A percentile compares a stretch with the other conserved stretches of the same genome.
Evolutionary conservation across 2,888 invertebrate genomes (phyloP).

Genomic region (Trilocha varians): DNA sequence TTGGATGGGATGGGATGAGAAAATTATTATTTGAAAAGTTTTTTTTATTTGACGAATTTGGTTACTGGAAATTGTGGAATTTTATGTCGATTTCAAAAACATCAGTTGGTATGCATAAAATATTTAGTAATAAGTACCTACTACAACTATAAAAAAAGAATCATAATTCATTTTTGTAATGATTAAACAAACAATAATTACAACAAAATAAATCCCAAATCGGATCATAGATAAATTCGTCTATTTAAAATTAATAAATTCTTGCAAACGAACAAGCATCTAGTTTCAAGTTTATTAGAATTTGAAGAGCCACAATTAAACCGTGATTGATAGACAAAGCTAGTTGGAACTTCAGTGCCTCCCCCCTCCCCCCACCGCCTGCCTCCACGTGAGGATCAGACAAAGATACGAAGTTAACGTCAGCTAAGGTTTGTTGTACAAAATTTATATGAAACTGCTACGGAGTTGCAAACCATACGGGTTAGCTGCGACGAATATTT

Average conservation of each 20-base stretch:
- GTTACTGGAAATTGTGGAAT: too few species aligned
- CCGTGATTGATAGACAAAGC: slow-evolving; percentile 66
- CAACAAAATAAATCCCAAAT: neutral
- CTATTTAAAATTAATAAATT: neutral
- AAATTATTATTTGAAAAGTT: too few species aligned
- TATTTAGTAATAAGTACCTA: too few species aligned
- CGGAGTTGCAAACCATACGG: slow-evolving; percentile 28
- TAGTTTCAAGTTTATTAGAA: slow-evolving; percentile 38
- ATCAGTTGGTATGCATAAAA: too few species aligned
- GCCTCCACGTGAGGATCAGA: slow-evolving; percentile 53
- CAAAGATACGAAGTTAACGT: slow-evolving; percentile 67
- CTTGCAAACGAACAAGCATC: neutral
- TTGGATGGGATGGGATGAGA: too few species aligned
- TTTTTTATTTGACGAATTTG: too few species aligned
- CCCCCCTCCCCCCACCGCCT: slow-evolving; percentile 19
- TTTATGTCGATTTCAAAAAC: too few species aligned
- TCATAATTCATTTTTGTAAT: slow-evolving; percentile 3
- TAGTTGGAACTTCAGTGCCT: slow-evolving; percentile 45
- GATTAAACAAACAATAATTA: neutral
- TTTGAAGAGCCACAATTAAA: slow-evolving; percentile 53
- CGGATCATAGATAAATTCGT: neutral
- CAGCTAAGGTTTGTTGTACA: slow-evolving; percentile 61
- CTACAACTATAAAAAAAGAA: too few species aligned
- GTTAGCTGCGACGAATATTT: slow-evolving; percentile 20
- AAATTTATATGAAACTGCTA: slow-evolving; percentile 64